Evolutionary conservation across 1,140 invertebrate species (phyloP).

Genomic region (Heliothis subflexa): DNA sequence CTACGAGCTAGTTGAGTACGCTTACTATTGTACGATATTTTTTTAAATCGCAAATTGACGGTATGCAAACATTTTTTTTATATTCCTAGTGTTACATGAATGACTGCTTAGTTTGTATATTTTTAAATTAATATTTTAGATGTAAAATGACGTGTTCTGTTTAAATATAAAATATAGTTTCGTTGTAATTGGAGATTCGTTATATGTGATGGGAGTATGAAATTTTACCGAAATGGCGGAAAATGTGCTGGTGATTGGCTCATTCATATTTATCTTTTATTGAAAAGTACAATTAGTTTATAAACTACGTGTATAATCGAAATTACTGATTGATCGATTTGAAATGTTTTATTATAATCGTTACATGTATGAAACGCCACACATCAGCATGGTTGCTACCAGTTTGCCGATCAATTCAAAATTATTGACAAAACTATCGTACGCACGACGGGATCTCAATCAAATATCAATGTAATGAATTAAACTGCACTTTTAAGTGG

Average conservation of each 20-base stretch:
- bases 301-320: conserved; percentile 10
- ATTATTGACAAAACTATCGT: conserved; percentile 59
- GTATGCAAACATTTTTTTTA: conserved; percentile 66
- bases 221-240: conserved; percentile 44
- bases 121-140: conserved; percentile 73
- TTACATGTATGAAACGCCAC: conserved; percentile 13
- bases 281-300: conserved; percentile 38
- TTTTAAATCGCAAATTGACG: conserved; percentile 65
- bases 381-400: conserved; percentile 56
- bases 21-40: conserved; percentile 82
- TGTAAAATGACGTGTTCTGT: conserved; percentile 72
- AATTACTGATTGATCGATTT: conserved; percentile 13
- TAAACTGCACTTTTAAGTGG: conserved; percentile 65
- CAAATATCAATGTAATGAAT: conserved; percentile 68
- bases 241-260: conserved; percentile 40
- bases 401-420: conserved; percentile 57
- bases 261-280: conserved; percentile 9
- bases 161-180: conserved; percentile 65
- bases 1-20: conserved; percentile 77
- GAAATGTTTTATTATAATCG: conserved; percentile 3
- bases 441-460: conserved; percentile 75
- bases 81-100: conserved; percentile 78
- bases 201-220: conserved; percentile 45
- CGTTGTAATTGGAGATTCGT: conserved; percentile 61
- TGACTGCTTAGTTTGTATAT: conserved; percentile 85